Evolutionary conservation across 2,113 vertebrate genomes (phyloP).

Genomic region (Lepisosteus osseus): DNA sequence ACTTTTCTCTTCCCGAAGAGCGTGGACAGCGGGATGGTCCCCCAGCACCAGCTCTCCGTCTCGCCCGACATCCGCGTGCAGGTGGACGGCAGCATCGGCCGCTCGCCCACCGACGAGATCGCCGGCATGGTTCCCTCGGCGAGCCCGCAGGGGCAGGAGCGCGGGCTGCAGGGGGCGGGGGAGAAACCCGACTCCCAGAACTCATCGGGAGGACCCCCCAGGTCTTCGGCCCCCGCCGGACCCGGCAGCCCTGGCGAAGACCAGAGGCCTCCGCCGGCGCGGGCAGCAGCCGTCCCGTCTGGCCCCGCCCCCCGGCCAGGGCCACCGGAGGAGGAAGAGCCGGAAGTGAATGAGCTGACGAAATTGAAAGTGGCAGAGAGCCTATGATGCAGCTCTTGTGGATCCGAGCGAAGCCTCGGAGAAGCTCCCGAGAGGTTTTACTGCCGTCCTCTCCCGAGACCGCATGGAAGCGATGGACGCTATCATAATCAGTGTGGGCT

Average conservation of each 20-base stretch:
- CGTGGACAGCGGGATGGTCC: slow-evolving; percentile 81
- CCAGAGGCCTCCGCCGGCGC: background rate
- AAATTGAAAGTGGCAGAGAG: slow-evolving; percentile 71
- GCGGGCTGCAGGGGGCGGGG: slow-evolving; percentile 16
- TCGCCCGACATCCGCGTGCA: slow-evolving; percentile 93
- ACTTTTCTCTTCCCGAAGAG: slow-evolving; percentile 94
- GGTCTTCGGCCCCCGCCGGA: slow-evolving; percentile 26
- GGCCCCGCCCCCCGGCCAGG: slow-evolving; percentile 16
- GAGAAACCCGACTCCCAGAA: slow-evolving; percentile 23
- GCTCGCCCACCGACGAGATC: slow-evolving; percentile 92
- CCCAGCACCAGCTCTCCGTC: slow-evolving; percentile 89
- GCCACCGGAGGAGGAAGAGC: slow-evolving; percentile 22
- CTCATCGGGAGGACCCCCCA: slow-evolving; percentile 11
- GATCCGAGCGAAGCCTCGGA: no score
- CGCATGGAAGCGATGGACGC: background rate
- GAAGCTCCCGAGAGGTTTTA: no score
- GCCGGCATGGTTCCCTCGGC: slow-evolving; percentile 76
- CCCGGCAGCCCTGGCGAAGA: slow-evolving; percentile 16
- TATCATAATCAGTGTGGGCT: background rate
- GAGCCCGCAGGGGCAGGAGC: slow-evolving; percentile 40
- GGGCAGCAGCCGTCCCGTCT: background rate
- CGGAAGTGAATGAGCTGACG: slow-evolving; percentile 69
- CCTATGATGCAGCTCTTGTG: slow-evolving; percentile 48
- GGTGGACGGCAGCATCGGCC: slow-evolving; percentile 97
- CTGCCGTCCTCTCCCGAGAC: background rate